Evolutionary conservation across 2,113 vertebrate genomes (phyloP), one percentile per base, ranked within the genome.

Genomic region (Periophthalmus modestus): DNA sequence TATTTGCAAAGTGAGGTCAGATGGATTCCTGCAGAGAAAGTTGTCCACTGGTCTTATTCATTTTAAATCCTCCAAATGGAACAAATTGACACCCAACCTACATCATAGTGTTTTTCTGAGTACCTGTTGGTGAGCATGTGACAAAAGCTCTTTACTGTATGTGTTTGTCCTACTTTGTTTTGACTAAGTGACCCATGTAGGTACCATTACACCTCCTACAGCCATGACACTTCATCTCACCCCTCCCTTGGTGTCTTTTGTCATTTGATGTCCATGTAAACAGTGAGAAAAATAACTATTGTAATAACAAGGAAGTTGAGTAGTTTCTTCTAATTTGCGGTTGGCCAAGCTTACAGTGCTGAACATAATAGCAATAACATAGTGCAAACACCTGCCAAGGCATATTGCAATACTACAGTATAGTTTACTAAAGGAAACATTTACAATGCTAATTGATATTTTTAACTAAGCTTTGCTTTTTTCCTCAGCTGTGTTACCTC

Each of bases 401-500:
- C 54, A 23, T 57, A 19, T 57, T 19, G 7, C 54, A n/a, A 10
- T 21, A 21, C 19, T 57, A 21, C 15, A 52, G 4, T 52, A 6
- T 52, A 28, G 24, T 15, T 23, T 15, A 24, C 28, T 6, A 59
- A 58, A 14, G 57, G n/a, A n/a, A n/a, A n/a, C n/a, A n/a, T n/a
- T n/a, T n/a, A n/a, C n/a, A n/a, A n/a, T n/a, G n/a, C n/a, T n/a
- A n/a, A n/a, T n/a, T n/a, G n/a, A n/a, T n/a, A n/a, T n/a, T n/a
- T n/a, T n/a, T n/a, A n/a, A 48, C 68, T 62, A 48, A 46, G 70
- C 34, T 50, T 12, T 61, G 12, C 58, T 23, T 72, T 46, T 67
- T 23, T n/a, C 57, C 58, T 34, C 80, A 97, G 96, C 94, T 97
- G 69, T 96, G 95, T 85, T 97, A 93, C 87, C 93, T 97, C 57